phyloP scores from a whole-genome alignment of 1,140 invertebrate genomes.

The Nephotettix cincticeps region DNA sequence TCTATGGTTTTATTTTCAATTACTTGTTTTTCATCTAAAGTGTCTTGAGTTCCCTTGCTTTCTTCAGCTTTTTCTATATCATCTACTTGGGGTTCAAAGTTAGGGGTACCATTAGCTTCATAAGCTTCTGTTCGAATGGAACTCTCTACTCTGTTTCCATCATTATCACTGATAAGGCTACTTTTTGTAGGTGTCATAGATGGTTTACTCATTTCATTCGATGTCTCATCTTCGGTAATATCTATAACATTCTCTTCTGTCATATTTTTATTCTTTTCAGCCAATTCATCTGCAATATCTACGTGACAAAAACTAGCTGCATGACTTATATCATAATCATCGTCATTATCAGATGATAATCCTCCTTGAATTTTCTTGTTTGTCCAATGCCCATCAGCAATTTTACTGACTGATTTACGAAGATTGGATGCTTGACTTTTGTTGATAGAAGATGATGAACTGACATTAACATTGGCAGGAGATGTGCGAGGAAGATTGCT shows the following conservation, averaged over 20 bases:
- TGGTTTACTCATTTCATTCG: neutral
- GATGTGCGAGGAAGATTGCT: neutral
- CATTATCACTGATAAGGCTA: too few relatives aligned
- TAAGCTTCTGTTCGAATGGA: too few relatives aligned
- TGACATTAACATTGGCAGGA: constrained; percentile 37
- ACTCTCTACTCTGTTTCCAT: too few relatives aligned
- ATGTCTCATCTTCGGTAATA: neutral
- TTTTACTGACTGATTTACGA: too few relatives aligned
- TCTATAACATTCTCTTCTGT: constrained; percentile 21
- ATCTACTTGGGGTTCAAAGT: too few relatives aligned
- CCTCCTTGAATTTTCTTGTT: constrained; percentile 2
- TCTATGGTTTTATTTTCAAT: too few relatives aligned
- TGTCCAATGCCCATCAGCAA: neutral
- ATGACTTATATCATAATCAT: constrained; percentile 32
- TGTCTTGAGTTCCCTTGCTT: too few relatives aligned
- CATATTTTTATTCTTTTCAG: constrained; percentile 25
- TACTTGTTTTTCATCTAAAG: too few relatives aligned
- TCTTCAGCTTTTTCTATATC: too few relatives aligned
- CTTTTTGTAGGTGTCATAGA: constrained; percentile 38
- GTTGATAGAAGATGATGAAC: neutral
- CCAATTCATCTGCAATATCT: constrained; percentile 30
- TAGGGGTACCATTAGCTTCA: too few relatives aligned
- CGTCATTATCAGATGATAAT: constrained; percentile 25
- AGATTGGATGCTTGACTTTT: neutral
- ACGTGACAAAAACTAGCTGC: constrained; percentile 36